Evolutionary conservation across 1,140 invertebrate species (phyloP).

Genomic region (Drosophila lacertosa): DNA sequence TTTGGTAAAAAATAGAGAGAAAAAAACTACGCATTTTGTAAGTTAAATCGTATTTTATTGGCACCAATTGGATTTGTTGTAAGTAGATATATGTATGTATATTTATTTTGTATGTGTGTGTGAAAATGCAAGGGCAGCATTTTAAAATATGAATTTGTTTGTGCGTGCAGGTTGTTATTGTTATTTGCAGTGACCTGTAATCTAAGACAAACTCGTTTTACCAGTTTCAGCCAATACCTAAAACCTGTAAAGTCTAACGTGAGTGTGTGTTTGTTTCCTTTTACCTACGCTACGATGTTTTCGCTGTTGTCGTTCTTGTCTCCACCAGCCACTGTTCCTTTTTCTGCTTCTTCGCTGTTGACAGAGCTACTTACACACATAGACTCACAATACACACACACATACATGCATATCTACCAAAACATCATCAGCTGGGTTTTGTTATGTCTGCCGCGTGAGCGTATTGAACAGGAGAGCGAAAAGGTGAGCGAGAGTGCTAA

Average conservation of each 20-base stretch:
- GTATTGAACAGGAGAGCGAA: conserved; percentile 19
- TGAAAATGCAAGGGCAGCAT: conserved; percentile 32
- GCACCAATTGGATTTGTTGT: conserved; percentile 28
- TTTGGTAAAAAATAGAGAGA: conserved; percentile 13
- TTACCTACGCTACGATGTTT: conserved; percentile 46
- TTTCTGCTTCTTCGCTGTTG: conserved; percentile 31
- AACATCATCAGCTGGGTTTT: conserved; percentile 78
- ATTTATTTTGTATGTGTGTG: background rate
- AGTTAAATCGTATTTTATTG: conserved; percentile 26
- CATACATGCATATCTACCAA: conserved; percentile 50
- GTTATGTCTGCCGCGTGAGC: conserved; percentile 63
- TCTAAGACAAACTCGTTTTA: conserved; percentile 70
- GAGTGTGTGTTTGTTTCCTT: conserved; percentile 52
- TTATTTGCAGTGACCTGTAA: conserved; percentile 54
- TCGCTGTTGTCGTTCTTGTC: conserved; percentile 33
- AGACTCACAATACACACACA: background rate
- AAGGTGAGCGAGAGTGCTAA: conserved; percentile 4
- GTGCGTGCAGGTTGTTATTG: conserved; percentile 35
- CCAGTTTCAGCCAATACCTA: conserved; percentile 53
- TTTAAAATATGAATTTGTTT: conserved; percentile 15
- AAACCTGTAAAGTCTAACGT: conserved; percentile 46
- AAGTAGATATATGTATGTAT: conserved; percentile 10
- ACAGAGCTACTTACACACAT: conserved; percentile 27
- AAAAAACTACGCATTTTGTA: conserved; percentile 38
- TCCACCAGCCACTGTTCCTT: conserved; percentile 39